A percentile compares a stretch with the other conserved stretches of the same genome.
These are phyloP conservation scores for Andrena flavipes DNA, from an alignment of 2,888 invertebrate species.

Conservation along the genomic window DNA sequence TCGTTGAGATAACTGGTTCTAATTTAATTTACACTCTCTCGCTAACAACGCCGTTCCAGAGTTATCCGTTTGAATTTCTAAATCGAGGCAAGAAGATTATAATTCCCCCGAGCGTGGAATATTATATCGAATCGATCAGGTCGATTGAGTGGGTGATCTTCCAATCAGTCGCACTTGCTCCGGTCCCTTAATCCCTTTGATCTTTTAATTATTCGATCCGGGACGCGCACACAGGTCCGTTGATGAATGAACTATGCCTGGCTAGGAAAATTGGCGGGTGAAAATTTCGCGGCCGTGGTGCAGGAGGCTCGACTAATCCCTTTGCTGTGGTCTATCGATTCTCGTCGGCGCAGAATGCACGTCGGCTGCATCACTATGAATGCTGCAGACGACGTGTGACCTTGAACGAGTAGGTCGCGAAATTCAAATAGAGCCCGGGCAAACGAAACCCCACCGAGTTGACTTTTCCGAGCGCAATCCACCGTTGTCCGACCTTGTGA, in stretches of 20 bases:
- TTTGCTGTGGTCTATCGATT: conserved; percentile 61
- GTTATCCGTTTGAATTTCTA: background rate
- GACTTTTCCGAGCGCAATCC: conserved; percentile 2
- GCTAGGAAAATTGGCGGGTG: background rate
- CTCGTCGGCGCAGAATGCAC: conserved; percentile 45
- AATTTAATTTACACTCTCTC: background rate
- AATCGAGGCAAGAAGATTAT: too few relatives aligned
- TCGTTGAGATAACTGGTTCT: conserved; percentile 1
- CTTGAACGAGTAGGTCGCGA: conserved; percentile 62
- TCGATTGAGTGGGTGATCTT: background rate
- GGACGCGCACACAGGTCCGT: background rate
- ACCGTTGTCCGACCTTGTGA: background rate
- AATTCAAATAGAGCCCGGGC: conserved; percentile 30
- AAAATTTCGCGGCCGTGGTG: conserved; percentile 20
- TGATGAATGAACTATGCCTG: too few relatives aligned
- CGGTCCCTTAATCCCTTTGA: background rate
- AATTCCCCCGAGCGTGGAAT: background rate
- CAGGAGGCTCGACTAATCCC: conserved; percentile 20
- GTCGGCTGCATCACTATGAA: conserved; percentile 61
- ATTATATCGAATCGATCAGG: background rate
- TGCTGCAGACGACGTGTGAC: conserved; percentile 61
- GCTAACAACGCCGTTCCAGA: background rate
- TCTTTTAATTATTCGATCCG: background rate
- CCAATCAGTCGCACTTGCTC: background rate
- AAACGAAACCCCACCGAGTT: conserved; percentile 15